Evolutionary conservation across 2,888 invertebrate genomes (phyloP).

Genomic region (Aproaerema taeniolella): DNA sequence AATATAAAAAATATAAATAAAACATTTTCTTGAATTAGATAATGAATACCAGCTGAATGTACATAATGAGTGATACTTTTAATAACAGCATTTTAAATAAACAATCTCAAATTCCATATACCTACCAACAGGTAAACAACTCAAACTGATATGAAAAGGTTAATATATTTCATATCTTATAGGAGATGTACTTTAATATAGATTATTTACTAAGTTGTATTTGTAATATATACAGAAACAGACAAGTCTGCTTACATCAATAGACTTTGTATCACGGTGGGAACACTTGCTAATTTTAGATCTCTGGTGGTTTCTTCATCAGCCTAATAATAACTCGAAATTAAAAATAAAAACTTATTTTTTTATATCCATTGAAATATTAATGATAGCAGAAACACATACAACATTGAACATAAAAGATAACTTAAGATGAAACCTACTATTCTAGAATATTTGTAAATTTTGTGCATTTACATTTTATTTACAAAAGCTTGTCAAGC

Average conservation of each 20-base stretch:
- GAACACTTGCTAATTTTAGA: slow-evolving; percentile 62
- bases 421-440: slow-evolving; percentile 1
- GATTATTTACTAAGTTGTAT: slow-evolving; percentile 41
- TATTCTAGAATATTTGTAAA: neutral
- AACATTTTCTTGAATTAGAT: slow-evolving; percentile 31
- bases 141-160: slow-evolving; percentile 23
- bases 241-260: slow-evolving; percentile 49
- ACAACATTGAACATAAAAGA: slow-evolving; percentile 4
- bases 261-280: slow-evolving; percentile 70
- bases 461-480: slow-evolving; percentile 14
- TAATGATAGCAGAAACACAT: neutral
- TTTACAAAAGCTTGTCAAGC: slow-evolving; percentile 24
- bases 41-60: slow-evolving; percentile 24
- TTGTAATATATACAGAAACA: slow-evolving; percentile 50
- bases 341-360: neutral
- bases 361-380: slow-evolving; percentile 9
- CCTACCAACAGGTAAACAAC: slow-evolving; percentile 14
- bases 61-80: slow-evolving; percentile 15
- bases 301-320: slow-evolving; percentile 65
- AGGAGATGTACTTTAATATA: slow-evolving; percentile 14
- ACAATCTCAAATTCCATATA: slow-evolving; percentile 3
- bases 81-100: slow-evolving; percentile 11
- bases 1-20: slow-evolving; percentile 52
- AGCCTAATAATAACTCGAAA: slow-evolving; percentile 32
- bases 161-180: slow-evolving; percentile 7